These are phyloP conservation scores for Harpegnathos saltator DNA, from an alignment of 1,140 invertebrate genomes.

Conservation along the genomic window DNA sequence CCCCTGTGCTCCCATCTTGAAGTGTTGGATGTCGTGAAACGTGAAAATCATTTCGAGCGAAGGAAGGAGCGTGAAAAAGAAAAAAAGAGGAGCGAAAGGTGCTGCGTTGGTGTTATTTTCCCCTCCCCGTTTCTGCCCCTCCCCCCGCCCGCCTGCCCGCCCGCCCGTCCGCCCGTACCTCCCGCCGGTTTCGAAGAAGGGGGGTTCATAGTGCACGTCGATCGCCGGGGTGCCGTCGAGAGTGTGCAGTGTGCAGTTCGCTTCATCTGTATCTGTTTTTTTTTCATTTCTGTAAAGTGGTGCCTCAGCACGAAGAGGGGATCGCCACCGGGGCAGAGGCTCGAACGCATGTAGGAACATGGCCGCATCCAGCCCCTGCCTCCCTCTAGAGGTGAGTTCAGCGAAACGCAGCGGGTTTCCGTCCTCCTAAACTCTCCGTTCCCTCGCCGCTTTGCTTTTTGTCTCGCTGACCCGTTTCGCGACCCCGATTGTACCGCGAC, in stretches of 20 bases:
- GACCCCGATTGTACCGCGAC: background rate
- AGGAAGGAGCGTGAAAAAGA: slow-evolving; percentile 53
- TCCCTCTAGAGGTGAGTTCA: slow-evolving; percentile 86
- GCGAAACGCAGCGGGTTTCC: slow-evolving; percentile 63
- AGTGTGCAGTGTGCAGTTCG: slow-evolving; percentile 66
- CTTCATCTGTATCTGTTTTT: slow-evolving; percentile 45
- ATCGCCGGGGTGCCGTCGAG: slow-evolving; percentile 58
- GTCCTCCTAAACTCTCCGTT: slow-evolving; percentile 33
- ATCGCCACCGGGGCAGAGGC: slow-evolving; percentile 85
- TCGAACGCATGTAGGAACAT: slow-evolving; percentile 86
- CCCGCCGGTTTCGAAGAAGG: slow-evolving; percentile 64
- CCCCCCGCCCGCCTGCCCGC: background rate
- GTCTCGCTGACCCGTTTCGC: background rate
- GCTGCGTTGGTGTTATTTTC: slow-evolving; percentile 70
- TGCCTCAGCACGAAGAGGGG: slow-evolving; percentile 78
- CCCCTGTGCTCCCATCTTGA: slow-evolving; percentile 12
- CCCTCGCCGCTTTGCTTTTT: slow-evolving; percentile 22
- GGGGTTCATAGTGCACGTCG: slow-evolving; percentile 67
- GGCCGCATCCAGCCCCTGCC: slow-evolving; percentile 86
- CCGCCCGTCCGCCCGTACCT: slow-evolving; percentile 26
- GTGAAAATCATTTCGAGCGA: slow-evolving; percentile 50
- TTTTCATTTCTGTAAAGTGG: slow-evolving; percentile 71
- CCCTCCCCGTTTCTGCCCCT: slow-evolving; percentile 43
- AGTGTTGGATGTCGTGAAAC: slow-evolving; percentile 52
- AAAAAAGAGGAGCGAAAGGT: slow-evolving; percentile 63